Evolutionary conservation across 2,797 vertebrate genomes (phyloP).

Genomic region (Falco biarmicus): DNA sequence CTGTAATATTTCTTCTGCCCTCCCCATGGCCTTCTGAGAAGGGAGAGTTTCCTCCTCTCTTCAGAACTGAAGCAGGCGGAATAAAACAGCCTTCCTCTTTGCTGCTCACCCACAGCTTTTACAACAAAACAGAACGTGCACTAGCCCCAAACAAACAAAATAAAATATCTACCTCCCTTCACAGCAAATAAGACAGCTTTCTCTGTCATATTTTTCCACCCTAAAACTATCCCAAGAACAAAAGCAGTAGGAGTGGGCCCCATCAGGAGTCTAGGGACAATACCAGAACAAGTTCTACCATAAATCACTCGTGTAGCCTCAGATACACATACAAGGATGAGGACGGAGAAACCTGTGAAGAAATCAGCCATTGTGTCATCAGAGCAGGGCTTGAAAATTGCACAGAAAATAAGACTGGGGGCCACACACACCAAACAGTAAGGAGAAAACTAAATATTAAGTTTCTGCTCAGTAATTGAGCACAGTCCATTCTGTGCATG

Average conservation of each 20-base stretch:
- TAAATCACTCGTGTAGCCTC: neutral
- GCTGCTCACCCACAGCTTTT: neutral
- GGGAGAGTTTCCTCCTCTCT: neutral
- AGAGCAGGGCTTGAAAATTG: neutral
- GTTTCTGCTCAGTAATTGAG: conserved; percentile 10
- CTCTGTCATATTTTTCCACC: neutral
- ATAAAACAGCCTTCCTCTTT: neutral
- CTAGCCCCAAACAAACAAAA: neutral
- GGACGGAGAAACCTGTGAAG: neutral
- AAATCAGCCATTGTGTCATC: conserved; percentile 4
- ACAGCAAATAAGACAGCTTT: neutral
- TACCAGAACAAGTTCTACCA: neutral
- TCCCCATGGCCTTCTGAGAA: neutral
- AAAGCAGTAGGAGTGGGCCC: neutral
- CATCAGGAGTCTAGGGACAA: neutral
- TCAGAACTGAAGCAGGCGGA: neutral
- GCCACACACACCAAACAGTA: neutral
- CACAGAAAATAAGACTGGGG: neutral
- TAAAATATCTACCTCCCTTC: neutral
- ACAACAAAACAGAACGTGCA: neutral
- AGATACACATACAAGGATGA: neutral
- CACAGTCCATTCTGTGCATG: neutral
- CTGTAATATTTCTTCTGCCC: neutral
- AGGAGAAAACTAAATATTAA: conserved; percentile 11
- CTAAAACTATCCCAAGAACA: neutral